Conservation (phyloP, 2,888 invertebrate species). For the Zygogramma bicolorata region DNA sequence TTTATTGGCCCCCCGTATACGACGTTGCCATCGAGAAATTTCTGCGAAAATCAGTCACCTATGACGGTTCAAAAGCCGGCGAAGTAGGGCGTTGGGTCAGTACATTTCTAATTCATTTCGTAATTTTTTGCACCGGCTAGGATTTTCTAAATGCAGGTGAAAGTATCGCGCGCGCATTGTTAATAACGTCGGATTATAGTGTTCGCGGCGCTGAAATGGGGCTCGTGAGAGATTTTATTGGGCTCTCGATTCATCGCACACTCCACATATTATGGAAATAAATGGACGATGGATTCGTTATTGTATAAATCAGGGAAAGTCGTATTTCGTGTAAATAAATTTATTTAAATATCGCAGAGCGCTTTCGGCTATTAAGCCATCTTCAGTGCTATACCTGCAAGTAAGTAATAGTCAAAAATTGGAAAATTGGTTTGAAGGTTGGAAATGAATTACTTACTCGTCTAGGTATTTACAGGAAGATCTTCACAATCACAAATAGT, state of each 20-base stretch:
- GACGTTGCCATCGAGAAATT: not conserved
- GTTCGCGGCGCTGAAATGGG: conserved; percentile 24
- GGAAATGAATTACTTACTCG: no score
- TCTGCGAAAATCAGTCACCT: not conserved
- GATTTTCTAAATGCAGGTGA: conserved; percentile 51
- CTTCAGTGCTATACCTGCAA: no score
- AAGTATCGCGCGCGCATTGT: conserved; percentile 41
- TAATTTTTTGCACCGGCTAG: conserved; percentile 43
- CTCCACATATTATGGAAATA: not conserved
- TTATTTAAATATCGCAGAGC: no score
- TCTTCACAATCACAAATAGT: no score
- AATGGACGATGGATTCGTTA: not conserved
- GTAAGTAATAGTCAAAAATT: no score
- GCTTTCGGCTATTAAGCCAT: no score
- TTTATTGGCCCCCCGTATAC: not conserved
- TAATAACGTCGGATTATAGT: conserved; percentile 23
- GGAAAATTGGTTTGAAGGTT: no score
- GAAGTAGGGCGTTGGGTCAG: conserved; percentile 50
- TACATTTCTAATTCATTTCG: conserved; percentile 53
- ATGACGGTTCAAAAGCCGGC: conserved; percentile 13
- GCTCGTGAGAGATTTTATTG: conserved; percentile 30
- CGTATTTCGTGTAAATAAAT: no score
- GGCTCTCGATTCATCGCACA: not conserved
- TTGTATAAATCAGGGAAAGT: no score
- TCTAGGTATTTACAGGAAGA: no score